Base-by-base conservation (phyloP, 1,140 invertebrate genomes). In the Hypsibius dujardini region DNA sequence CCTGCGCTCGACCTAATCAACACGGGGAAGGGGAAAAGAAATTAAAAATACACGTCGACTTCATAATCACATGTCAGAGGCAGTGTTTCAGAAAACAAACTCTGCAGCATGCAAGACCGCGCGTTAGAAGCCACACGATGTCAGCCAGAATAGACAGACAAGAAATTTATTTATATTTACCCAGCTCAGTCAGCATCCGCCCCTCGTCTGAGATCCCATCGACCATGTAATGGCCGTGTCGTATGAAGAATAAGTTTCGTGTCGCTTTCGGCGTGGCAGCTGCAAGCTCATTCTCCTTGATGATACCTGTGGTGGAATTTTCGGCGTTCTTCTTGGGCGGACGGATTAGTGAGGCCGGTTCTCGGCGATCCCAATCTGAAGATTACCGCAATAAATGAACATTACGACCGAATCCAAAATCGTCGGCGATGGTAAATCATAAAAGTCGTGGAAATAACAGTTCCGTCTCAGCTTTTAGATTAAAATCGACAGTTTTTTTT, bases 191-290 rank as follows among this genome's bases (percentile, higher is more conserved):
- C 1, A 97, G 82, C 69, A 80, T 80, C 77, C 87, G 83, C 47
- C 90, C 86, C n/a, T 82, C 79, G 79, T 95, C 92, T 28, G 79
- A 84, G 59, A 81, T 79, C 1, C 88, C 90, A 46, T 84, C 80
- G 42, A 86, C 76, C 74, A 92, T 85, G 77, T 96, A 98, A 77
- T 98, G 93, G 0, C 95, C 95, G 81, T 98, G 95, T 47, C 95
- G 84, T 73, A 98, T 88, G 2, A 98, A 83, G 74, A 98, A 84
- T 47, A 98, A 78, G 79, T 97, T 88, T 47, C 94, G 81, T 0
- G 85, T 83, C 1, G 87, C 87, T 77, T 84, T 91, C 1, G 90
- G 80, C 73, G 83, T 87, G 1, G 81, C 75, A 70, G 79, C 76
- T 47, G 76, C 75, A 1, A 77, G 7, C 46, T 76, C 71, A 67